A percentile compares a stretch with the other conserved stretches of the same genome.
Evolutionary conservation across 2,113 vertebrate species (phyloP).

Genomic region (Nyctereutes procyonoides): DNA sequence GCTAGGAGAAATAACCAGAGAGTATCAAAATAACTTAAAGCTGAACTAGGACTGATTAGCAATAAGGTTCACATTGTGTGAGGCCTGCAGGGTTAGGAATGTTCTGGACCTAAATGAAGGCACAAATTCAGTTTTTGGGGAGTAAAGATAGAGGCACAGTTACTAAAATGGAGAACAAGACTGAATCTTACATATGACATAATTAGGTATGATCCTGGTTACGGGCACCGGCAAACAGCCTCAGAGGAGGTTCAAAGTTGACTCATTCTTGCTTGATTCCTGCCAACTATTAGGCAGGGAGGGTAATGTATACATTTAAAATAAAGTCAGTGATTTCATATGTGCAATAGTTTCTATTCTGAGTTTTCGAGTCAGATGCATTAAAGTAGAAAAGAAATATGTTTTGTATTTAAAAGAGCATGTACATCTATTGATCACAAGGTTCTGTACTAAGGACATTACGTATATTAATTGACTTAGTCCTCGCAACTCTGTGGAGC

Average conservation of each 20-base stretch:
- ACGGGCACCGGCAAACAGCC: background rate
- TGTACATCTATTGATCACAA: background rate
- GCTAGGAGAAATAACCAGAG: background rate
- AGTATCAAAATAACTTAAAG: background rate
- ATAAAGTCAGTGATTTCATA: background rate
- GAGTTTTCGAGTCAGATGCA: constrained; percentile 14
- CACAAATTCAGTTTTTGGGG: no score
- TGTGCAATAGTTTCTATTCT: background rate
- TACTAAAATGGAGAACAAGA: background rate
- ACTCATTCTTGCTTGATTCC: background rate
- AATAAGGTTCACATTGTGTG: background rate
- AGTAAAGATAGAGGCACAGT: background rate
- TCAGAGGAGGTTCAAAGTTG: background rate
- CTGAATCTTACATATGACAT: background rate
- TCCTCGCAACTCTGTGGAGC: background rate
- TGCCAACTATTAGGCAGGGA: background rate
- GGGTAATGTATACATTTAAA: background rate
- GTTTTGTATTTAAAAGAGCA: background rate
- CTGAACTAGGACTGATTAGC: background rate
- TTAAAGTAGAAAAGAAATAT: background rate
- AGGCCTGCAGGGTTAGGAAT: background rate
- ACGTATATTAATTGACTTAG: background rate
- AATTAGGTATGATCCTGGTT: background rate
- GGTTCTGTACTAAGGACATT: background rate
- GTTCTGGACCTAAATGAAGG: background rate